Evolutionary conservation across 2,113 vertebrate species (phyloP).

Genomic region (Myrmophylax atrothorax): DNA sequence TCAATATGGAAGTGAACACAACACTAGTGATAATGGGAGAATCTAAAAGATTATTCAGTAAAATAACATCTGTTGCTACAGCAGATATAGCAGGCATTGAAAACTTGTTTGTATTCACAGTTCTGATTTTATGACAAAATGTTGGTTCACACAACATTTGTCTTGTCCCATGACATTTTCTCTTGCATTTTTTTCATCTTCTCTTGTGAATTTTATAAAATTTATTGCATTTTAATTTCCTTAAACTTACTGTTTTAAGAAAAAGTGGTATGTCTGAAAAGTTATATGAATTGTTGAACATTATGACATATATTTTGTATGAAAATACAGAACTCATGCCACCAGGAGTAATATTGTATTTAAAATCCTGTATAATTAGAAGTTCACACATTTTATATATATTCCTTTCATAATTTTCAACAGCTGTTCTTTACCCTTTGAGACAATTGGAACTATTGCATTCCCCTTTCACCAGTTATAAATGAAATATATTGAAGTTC

Average conservation of each 20-base stretch:
- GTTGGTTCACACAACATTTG: not conserved
- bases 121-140: not conserved
- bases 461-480: not conserved
- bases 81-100: not conserved
- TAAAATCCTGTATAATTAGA: not conserved
- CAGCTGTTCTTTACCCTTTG: not conserved
- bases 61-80: not conserved
- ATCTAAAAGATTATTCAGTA: not conserved
- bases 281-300: not conserved
- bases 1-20: not conserved
- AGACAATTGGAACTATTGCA: not conserved
- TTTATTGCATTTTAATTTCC: not conserved
- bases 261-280: not conserved
- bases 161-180: not conserved
- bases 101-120: not conserved
- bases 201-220: not conserved
- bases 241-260: not conserved
- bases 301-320: not conserved
- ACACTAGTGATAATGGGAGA: rapidly evolving
- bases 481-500: not conserved
- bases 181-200: not conserved
- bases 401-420: not conserved
- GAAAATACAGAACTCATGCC: not conserved
- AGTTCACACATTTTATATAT: not conserved
- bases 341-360: not conserved